Conservation (phyloP, 1,140 invertebrate species). For the Drosophila guanche region DNA sequence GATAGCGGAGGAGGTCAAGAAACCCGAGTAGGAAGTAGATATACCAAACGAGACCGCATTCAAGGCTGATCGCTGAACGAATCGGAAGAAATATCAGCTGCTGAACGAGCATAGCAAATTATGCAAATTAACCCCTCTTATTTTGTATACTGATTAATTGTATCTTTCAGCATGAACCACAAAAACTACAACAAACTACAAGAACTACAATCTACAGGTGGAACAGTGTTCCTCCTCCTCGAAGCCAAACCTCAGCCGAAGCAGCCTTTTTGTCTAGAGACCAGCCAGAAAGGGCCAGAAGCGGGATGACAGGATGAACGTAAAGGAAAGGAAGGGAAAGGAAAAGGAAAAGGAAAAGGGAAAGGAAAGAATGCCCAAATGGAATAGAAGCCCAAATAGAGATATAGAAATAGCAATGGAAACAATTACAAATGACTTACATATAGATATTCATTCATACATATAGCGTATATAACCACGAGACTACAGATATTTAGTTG, state of each 20-base stretch:
- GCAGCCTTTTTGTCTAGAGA: slow-evolving; percentile 15
- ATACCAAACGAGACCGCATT: slow-evolving; percentile 5
- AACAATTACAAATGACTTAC: slow-evolving; percentile 42
- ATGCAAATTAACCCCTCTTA: slow-evolving; percentile 37
- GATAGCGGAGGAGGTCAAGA: slow-evolving; percentile 37
- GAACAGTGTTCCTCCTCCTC: slow-evolving; percentile 13
- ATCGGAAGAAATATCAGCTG: slow-evolving; percentile 33
- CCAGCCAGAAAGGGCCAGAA: no score
- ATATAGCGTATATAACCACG: slow-evolving; percentile 81
- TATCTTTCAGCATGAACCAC: slow-evolving; percentile 24
- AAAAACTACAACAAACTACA: background rate
- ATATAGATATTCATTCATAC: slow-evolving; percentile 75
- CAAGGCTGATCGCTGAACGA: slow-evolving; percentile 24
- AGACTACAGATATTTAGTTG: slow-evolving; percentile 83
- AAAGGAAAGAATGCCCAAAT: slow-evolving; percentile 12
- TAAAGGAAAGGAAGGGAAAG: slow-evolving; percentile 12
- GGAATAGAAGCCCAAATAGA: slow-evolving; percentile 10
- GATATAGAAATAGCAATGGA: slow-evolving; percentile 36
- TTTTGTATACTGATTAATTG: background rate
- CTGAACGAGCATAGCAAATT: slow-evolving; percentile 35
- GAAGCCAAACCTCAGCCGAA: slow-evolving; percentile 24
- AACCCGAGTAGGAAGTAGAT: slow-evolving; percentile 44
- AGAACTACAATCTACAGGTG: slow-evolving; percentile 13
- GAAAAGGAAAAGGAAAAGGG: slow-evolving; percentile 5
- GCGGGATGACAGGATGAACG: background rate